phyloP scores from a whole-genome alignment of 2,113 vertebrate genomes.

The Sebastes fasciatus region DNA sequence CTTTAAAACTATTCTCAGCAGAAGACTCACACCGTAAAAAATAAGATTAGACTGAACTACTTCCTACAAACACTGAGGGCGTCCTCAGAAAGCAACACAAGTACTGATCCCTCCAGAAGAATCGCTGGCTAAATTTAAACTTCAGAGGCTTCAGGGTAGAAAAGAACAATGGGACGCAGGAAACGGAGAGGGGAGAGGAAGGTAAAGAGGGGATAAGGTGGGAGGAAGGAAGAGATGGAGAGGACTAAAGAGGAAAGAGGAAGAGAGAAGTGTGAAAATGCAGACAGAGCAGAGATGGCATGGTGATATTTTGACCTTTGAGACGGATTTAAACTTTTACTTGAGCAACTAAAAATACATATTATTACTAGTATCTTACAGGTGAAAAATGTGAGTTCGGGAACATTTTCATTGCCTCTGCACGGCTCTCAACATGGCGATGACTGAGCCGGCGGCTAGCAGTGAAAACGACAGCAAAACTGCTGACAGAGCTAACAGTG shows the following conservation, averaged over 20 bases:
- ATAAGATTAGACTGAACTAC: conserved; percentile 59
- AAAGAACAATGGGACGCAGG: conserved; percentile 70
- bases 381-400: too few relatives aligned
- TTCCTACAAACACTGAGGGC: conserved; percentile 63
- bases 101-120: conserved; percentile 61
- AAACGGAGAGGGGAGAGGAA: conserved; percentile 48
- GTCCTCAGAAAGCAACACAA: conserved; percentile 57
- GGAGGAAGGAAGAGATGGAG: conserved; percentile 30
- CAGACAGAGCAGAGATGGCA: background rate
- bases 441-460: too few relatives aligned
- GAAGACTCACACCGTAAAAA: conserved; percentile 39
- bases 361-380: background rate
- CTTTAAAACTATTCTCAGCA: conserved; percentile 16
- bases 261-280: conserved; percentile 34
- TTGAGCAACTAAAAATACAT: background rate
- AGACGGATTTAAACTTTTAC: conserved; percentile 12
- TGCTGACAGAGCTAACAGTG: too few relatives aligned
- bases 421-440: too few relatives aligned
- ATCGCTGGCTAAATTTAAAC: conserved; percentile 71
- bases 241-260: conserved; percentile 9
- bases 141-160: conserved; percentile 60
- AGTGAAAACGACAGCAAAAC: too few relatives aligned
- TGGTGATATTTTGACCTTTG: conserved; percentile 18
- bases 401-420: too few relatives aligned
- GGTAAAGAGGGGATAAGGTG: conserved; percentile 26